Percentiles rank a stretch among this genome's conserved stretches.
Conservation (phyloP, 2,888 invertebrate species). For the Seira musarum region DNA sequence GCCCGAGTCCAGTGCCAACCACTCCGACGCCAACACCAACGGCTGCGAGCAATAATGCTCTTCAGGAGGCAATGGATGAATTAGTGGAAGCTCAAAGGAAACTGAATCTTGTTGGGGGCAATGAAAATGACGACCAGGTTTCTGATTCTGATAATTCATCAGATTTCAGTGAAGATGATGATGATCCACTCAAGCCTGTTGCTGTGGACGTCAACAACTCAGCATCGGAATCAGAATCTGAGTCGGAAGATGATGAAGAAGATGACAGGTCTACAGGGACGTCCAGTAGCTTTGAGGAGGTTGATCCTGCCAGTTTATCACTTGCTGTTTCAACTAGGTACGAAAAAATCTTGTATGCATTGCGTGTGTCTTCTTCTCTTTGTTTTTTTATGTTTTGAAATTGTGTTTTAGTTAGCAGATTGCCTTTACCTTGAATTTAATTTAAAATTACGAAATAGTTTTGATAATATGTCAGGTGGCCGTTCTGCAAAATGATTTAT, state of each 20-base stretch:
- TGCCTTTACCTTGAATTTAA: too few species aligned
- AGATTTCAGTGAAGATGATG: constrained; percentile 60
- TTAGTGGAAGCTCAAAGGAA: constrained; percentile 52
- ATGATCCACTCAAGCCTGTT: constrained; percentile 62
- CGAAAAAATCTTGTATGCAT: background rate
- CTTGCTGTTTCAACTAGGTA: constrained; percentile 73
- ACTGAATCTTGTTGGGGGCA: constrained; percentile 33
- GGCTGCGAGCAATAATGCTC: constrained; percentile 23
- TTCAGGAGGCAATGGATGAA: constrained; percentile 57
- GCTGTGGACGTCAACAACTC: constrained; percentile 71
- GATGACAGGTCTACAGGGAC: constrained; percentile 71
- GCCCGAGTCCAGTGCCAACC: constrained; percentile 54
- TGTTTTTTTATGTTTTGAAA: constrained; percentile 27
- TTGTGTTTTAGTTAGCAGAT: too few species aligned
- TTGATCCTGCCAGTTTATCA: constrained; percentile 84
- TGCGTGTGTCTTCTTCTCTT: background rate
- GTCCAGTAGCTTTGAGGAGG: constrained; percentile 73
- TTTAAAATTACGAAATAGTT: too few species aligned
- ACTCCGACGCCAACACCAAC: constrained; percentile 32
- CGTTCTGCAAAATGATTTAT: too few species aligned
- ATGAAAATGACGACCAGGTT: constrained; percentile 39
- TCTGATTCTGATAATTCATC: constrained; percentile 40
- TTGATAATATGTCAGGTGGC: too few species aligned
- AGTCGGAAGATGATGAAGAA: constrained; percentile 77
- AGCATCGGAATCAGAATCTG: constrained; percentile 73